Conservation (phyloP, 2,888 invertebrate species). For the Hirudinaria manillensis region DNA sequence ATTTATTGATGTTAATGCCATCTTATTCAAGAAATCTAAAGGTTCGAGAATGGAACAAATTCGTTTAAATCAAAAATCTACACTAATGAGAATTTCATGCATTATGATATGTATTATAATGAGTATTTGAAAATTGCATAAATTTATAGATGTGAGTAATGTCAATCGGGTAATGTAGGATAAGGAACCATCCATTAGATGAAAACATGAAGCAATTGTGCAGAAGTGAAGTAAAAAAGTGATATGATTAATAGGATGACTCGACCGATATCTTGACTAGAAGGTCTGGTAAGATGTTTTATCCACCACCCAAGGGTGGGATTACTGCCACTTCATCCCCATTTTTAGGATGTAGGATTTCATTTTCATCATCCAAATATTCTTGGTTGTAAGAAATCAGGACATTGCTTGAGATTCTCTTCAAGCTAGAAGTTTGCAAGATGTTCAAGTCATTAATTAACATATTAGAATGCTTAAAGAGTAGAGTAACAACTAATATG, state of each 20-base stretch:
- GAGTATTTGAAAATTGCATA: no score
- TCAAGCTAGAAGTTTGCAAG: conserved; percentile 54
- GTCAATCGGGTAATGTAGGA: neutral
- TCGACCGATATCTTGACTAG: neutral
- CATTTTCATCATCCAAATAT: conserved; percentile 60
- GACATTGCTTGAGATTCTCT: conserved; percentile 65
- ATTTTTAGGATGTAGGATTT: conserved; percentile 53
- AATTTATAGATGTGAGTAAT: no score
- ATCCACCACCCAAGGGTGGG: conserved; percentile 88
- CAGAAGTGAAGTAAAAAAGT: neutral
- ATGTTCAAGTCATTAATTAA: no score
- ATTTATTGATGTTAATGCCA: no score
- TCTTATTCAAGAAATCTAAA: no score
- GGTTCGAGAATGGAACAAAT: no score
- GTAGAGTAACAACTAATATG: no score
- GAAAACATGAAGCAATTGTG: neutral
- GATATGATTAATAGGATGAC: neutral
- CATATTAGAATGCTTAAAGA: no score
- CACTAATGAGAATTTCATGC: no score
- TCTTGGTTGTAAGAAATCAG: conserved; percentile 78
- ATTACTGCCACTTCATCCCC: conserved; percentile 83
- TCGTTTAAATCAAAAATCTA: no score
- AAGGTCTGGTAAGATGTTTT: conserved; percentile 18
- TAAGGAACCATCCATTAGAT: neutral
- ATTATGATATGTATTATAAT: no score